phyloP scores from a whole-genome alignment of 2,888 invertebrate species.

The Plusia festucae region DNA sequence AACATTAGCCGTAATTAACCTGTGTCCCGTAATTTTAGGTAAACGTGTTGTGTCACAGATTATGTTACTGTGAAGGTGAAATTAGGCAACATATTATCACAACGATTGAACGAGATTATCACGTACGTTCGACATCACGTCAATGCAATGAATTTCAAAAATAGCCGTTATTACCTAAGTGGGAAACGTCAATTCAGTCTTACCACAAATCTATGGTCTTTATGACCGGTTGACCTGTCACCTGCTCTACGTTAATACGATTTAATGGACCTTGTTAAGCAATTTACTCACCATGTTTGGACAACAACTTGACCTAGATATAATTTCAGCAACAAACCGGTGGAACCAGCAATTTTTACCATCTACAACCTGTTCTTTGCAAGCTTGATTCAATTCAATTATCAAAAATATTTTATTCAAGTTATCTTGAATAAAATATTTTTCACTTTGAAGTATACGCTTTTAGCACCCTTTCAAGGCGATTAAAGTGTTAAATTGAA shows the following conservation, averaged over 20 bases:
- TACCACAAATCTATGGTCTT: too few species aligned
- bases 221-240: conserved; percentile 52
- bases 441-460: conserved; percentile 10
- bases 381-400: conserved; percentile 10
- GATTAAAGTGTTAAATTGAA: conserved; percentile 26
- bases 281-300: conserved; percentile 31
- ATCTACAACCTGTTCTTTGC: conserved; percentile 28
- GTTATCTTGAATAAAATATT: too few species aligned
- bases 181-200: not conserved
- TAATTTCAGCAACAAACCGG: conserved; percentile 44
- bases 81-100: conserved; percentile 44
- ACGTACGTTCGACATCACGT: conserved; percentile 15
- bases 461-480: conserved; percentile 13
- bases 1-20: conserved; percentile 44
- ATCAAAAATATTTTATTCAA: not conserved
- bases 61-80: conserved; percentile 56
- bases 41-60: conserved; percentile 57
- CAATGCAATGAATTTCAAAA: not conserved
- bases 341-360: conserved; percentile 29
- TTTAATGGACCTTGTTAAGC: conserved; percentile 34
- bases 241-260: conserved; percentile 31
- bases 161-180: not conserved
- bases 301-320: conserved; percentile 50
- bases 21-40: conserved; percentile 49
- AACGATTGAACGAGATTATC: conserved; percentile 37